Evolutionary conservation across 1,140 invertebrate species (phyloP), one percentile per base, ranked within the genome.

Genomic region (Microplitis mediator): DNA sequence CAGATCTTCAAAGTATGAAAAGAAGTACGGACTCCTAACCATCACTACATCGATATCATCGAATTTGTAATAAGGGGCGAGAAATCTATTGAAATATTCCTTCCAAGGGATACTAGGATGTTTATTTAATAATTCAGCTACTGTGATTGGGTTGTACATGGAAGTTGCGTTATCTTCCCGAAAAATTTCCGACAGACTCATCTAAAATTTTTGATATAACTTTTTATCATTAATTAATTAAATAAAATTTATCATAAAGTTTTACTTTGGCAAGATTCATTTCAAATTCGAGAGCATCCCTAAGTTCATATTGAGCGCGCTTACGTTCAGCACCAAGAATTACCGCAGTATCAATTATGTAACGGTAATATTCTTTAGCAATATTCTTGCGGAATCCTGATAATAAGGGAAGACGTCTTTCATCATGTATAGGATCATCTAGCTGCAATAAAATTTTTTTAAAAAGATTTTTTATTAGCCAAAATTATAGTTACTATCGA

Each of bases 241-340:
- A 65, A 60, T 31, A 35, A 31, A 52, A 11, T 65, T 58, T 16
- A 14, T 72, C 61, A 35, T 64, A 69, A 45, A 23, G 72, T 89
- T 90, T 92, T 89, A 97, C 95, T 82, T 97, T 97, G n/a, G 96
- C 96, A 51, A 99, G 88, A 74, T 92, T 89, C 13, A 96, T 96
- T 89, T 99, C 97, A 80, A 99, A 98, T 14, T 94, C 87, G 1
- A 99, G 88, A 0, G 96, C 95, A 63, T 95, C 92, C 23, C 88
- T 90, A 54, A 99, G 89, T 79, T 98, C 95, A 5, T 87, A 83
- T 69, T 89, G 83, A 0, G 96, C 96, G n/a, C 81, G 82, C 0
- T 86, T 81, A 72, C 87, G 90, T 23, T 97, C 87, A 4, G 95
- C 94, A 13, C 97, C 97, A 45, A 99, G 90, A 2, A 97, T 88